Percentiles rank a stretch among this genome's conserved stretches.
These are phyloP conservation scores for Leucoraja erinaceus DNA, from an alignment of 2,113 vertebrate genomes.

Conservation along the genomic window DNA sequence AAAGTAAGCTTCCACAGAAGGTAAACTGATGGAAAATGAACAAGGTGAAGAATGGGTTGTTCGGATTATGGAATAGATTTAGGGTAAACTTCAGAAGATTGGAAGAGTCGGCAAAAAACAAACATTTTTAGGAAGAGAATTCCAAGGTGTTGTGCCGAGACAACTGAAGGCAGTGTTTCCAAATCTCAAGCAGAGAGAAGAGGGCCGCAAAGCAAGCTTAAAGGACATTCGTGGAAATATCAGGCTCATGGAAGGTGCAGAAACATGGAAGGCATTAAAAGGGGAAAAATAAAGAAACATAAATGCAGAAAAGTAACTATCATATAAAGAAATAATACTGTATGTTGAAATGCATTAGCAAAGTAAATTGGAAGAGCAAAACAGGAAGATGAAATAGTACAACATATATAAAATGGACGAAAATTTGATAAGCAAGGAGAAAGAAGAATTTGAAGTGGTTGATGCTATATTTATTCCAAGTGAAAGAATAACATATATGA, in stretches of 20 bases:
- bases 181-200: not conserved
- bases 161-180: not conserved
- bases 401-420: not conserved
- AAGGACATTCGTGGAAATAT: not conserved
- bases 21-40: not conserved
- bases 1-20: not conserved
- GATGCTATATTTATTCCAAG: not conserved
- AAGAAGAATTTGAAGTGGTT: constrained; percentile 6
- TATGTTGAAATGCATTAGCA: not conserved
- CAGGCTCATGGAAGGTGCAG: too few relatives aligned
- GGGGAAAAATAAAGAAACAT: not conserved
- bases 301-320: not conserved
- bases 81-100: not conserved
- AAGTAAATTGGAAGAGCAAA: not conserved
- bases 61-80: not conserved
- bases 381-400: not conserved
- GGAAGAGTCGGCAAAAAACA: not conserved
- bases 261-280: not conserved
- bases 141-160: not conserved
- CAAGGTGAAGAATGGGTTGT: not conserved
- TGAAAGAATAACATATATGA: not conserved
- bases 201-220: not conserved
- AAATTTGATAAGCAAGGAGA: not conserved
- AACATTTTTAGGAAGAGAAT: not conserved
- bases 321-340: not conserved